Percentiles rank a stretch among this genome's conserved stretches.
Conservation (phyloP, 2,113 vertebrate species). For the Neopipo cinnamomea region DNA sequence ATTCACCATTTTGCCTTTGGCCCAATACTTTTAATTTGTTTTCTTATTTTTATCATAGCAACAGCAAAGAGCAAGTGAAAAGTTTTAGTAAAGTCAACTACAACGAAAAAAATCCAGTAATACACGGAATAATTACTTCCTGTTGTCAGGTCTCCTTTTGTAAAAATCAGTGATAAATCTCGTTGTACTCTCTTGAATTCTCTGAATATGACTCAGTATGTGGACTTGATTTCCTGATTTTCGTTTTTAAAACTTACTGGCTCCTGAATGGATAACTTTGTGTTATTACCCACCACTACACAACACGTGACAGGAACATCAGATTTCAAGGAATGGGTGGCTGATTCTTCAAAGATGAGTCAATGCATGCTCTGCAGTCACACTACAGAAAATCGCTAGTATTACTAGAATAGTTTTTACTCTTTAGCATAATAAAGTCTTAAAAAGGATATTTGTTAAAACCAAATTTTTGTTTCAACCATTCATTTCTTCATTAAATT, state of each 20-base stretch:
- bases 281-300: background rate
- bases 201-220: background rate
- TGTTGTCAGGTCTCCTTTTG: background rate
- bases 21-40: background rate
- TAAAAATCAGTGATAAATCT: background rate
- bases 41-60: background rate
- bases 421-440: background rate
- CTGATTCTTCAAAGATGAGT: background rate
- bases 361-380: background rate
- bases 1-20: background rate
- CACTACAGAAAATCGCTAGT: background rate
- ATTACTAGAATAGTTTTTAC: background rate
- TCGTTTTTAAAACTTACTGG: background rate
- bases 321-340: background rate
- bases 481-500: background rate
- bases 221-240: background rate
- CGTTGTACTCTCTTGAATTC: background rate
- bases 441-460: background rate
- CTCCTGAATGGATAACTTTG: background rate
- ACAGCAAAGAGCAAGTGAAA: background rate
- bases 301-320: background rate
- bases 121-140: background rate
- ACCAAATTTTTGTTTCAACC: background rate
- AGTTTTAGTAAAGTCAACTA: background rate
- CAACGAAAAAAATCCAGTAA: background rate